Evolutionary conservation across 1,140 invertebrate species (phyloP).

Genomic region (Bombus haemorrhoidalis): DNA sequence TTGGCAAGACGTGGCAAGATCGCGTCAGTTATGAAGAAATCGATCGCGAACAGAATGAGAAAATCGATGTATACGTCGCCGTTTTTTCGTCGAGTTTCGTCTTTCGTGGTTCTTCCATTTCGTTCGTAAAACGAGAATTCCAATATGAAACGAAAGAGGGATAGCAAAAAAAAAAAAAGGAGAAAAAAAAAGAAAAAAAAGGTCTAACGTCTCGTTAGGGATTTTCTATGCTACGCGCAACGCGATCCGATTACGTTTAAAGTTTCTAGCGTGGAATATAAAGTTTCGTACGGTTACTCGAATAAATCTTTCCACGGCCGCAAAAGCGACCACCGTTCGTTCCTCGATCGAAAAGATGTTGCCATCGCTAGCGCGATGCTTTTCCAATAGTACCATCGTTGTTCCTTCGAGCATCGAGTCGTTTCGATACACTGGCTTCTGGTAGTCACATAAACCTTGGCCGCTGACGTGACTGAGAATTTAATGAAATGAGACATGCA

Average conservation of each 20-base stretch:
- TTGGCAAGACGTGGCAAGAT: not conserved
- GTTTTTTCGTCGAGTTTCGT: not conserved
- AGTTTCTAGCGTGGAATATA: conserved; percentile 3
- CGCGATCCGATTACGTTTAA: not conserved
- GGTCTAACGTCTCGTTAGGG: not conserved
- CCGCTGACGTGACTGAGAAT: conserved; percentile 75
- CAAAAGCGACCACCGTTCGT: not conserved
- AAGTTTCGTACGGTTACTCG: not conserved
- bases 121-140: not conserved
- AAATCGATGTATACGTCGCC: not conserved
- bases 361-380: conserved; percentile 7
- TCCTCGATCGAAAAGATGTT: conserved; percentile 1
- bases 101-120: not conserved
- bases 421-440: conserved; percentile 66
- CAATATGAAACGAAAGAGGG: no score
- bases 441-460: conserved; percentile 67
- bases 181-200: not conserved
- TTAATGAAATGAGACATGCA: conserved; percentile 72
- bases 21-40: not conserved
- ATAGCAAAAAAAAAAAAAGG: not conserved
- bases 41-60: not conserved
- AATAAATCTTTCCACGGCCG: conserved; percentile 1
- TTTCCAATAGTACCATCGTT: conserved; percentile 44
- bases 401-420: conserved; percentile 1
- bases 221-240: not conserved